Evolutionary conservation across 2,888 invertebrate species (phyloP), one percentile per base, ranked within the genome.

Genomic region (Pammene fasciana): DNA sequence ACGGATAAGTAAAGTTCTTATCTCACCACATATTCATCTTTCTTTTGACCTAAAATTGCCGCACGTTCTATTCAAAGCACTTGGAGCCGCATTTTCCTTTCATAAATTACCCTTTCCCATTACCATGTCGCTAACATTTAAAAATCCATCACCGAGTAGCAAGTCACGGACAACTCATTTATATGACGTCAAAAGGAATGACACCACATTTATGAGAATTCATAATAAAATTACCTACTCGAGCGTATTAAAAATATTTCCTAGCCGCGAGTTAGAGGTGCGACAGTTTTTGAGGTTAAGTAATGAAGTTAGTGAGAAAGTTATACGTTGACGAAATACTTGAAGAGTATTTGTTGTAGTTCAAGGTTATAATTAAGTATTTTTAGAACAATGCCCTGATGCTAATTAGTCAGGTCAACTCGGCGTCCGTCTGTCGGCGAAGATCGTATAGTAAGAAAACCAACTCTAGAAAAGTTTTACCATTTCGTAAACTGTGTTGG

Each of bases 121-220:
- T 82, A 82, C 82, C 77, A 81, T 88, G 86, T 86, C 84, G 82
- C 83, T 79, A 82, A 80, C 89, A 88, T 90, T 90, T 89, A 89
- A 89, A 89, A 88, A 88, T 88, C 88, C 88, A 89, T 90, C 89
- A 89, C 76, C 65, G 78, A 81, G 77, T 76, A 72, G 90, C 90
- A 87, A 90, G 91, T 92, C 91, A 92, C 80, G 82, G 79, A 72
- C 79, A 78, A 79, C 83, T 86, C 89, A 90, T 92, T 90, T 87
- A 82, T 90, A 89, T 76, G 74, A 78, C 83, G 88, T 86, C 89
- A 83, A 78, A 80, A 81, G 77, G 81, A 86, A 84, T 86, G 89
- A 87, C 89, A 89, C 86, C 84, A 84, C 76, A 80, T 85, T 87
- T 88, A 87, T 86, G 82, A 81, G 83, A 79, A 87, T 87, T 85